These are phyloP conservation scores for Latrodectus elegans DNA, from an alignment of 2,888 invertebrate genomes.

Conservation along the genomic window DNA sequence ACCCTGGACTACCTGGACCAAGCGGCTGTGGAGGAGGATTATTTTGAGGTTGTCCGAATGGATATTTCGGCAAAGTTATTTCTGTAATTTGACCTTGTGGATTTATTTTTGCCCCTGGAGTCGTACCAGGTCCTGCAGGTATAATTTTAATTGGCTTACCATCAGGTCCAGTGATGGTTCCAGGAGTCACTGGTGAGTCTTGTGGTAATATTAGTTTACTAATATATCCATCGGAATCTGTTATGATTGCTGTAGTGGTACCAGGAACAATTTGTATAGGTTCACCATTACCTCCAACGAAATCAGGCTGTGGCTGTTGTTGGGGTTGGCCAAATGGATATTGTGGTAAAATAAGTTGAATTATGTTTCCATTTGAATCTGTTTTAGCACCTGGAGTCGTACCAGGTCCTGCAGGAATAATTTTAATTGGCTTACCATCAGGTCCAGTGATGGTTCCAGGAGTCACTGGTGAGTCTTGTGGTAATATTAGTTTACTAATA, in stretches of 20 bases:
- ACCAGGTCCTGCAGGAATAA: conserved; percentile 8
- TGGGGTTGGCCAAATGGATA: background rate
- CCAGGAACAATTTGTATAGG: conserved; percentile 28
- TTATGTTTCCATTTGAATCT: conserved; percentile 2
- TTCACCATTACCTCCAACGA: background rate
- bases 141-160: conserved; percentile 21
- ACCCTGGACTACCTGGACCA: background rate
- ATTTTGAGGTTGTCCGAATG: conserved; percentile 5
- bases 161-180: conserved; percentile 15
- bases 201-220: conserved; percentile 16
- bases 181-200: conserved; percentile 22
- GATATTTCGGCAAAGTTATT: conserved; percentile 16
- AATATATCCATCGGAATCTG: conserved; percentile 13
- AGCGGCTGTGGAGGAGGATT: background rate
- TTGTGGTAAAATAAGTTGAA: conserved; percentile 7
- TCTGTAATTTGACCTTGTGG: conserved; percentile 21
- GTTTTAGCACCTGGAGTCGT: conserved; percentile 9
- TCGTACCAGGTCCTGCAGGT: conserved; percentile 42
- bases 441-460: conserved; percentile 2
- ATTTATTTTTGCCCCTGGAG: conserved; percentile 18
- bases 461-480: conserved; percentile 3
- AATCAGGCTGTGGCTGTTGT: conserved; percentile 2
- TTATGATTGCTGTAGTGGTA: background rate
- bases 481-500: conserved; percentile 6
- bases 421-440: background rate